Evolutionary conservation across 2,888 invertebrate species (phyloP).

Genomic region (Matsumyia berberina): DNA sequence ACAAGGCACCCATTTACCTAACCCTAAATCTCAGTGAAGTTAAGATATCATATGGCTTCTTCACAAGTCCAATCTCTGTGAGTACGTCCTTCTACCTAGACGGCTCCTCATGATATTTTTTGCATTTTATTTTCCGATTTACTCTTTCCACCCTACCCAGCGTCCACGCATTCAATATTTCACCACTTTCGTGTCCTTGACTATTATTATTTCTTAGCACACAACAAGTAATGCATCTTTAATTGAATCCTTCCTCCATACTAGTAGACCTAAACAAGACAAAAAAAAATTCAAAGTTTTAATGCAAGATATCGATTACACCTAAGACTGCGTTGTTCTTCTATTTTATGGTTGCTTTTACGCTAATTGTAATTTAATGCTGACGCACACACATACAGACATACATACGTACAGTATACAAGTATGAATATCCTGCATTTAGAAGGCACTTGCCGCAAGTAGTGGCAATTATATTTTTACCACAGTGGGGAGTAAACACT

Average conservation of each 20-base stretch:
- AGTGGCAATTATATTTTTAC: not conserved
- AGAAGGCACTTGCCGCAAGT: constrained; percentile 12
- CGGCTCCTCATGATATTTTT: no score
- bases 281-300: not conserved
- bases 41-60: no score
- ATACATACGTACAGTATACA: no score
- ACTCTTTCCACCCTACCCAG: no score
- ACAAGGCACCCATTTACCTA: no score
- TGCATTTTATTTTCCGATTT: no score
- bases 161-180: not conserved
- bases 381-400: not conserved
- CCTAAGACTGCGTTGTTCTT: not conserved
- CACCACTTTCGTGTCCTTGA: not conserved
- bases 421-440: constrained; percentile 3
- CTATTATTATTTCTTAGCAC: constrained; percentile 3
- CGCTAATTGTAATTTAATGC: constrained; percentile 17
- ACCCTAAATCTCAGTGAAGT: no score
- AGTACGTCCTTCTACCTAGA: no score
- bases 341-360: not conserved
- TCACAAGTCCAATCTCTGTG: no score
- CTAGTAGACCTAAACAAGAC: not conserved
- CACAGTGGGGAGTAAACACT: not conserved
- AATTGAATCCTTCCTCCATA: constrained; percentile 10
- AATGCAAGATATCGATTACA: constrained; percentile 26
- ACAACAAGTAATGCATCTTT: constrained; percentile 18